Evolutionary conservation across 1,140 invertebrate genomes (phyloP), one percentile per base, ranked within the genome.

Genomic region (Drosophila rhopaloa): DNA sequence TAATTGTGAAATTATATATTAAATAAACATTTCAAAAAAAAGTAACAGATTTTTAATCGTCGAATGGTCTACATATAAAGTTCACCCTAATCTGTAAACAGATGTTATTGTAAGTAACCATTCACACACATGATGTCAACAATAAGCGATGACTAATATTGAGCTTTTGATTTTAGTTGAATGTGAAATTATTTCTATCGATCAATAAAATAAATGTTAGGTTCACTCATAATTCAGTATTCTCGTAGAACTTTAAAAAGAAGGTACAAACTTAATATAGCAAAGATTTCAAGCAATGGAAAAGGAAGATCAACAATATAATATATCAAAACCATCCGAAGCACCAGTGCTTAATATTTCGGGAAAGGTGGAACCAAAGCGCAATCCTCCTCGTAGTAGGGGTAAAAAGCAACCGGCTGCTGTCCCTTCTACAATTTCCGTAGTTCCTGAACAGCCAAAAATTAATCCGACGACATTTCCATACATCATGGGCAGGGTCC

Each of bases 271-370:
- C n/a, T 9, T 6, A 4, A 7, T 9, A 19, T 0, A 8, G 13
- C 1, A 32, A 10, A 6, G 0, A 14, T 29, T 29, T 8, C 13
- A 6, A 29, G 9, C 14, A 4, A 43, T 63, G 38, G 51, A 61
- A 13, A 11, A 6, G 3, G 2, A 19, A 40, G 7, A 5, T 24
- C 5, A n/a, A 29, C 0, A 3, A 4, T 61, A 57, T 8, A 13
- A 0, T 38, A 35, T 10, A 14, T 27, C 6, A 1, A 48, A 48
- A 29, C 13, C n/a, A 6, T 27, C 13, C 0, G 9, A 43, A 8
- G 6, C 56, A 10, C 37, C 38, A 11, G 60, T 77, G 3, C 43
- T 67, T 0, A 74, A 78, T 16, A 78, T 78, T 29, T 73, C 70
- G 7, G 56, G 50, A 37, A 29, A 47, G 4, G n/a, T 56, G 24